Conservation (phyloP, 2,113 vertebrate species). For the Chaetops frenatus region DNA sequence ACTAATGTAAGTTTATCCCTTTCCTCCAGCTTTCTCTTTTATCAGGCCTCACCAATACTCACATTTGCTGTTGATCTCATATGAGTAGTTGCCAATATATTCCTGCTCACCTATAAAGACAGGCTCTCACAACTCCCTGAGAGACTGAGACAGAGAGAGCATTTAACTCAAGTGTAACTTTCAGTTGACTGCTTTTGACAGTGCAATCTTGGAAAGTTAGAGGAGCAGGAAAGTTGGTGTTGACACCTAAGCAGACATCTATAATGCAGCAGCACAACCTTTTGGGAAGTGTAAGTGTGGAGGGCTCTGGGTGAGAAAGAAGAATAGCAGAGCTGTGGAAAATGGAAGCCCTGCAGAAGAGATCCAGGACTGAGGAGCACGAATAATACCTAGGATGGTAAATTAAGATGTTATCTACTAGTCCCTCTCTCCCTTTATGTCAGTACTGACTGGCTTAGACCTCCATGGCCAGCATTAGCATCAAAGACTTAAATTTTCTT, state of each 20-base stretch:
- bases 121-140: neutral
- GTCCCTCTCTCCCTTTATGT: neutral
- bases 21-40: neutral
- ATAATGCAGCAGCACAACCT: neutral
- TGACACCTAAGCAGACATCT: neutral
- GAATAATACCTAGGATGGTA: neutral
- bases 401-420: neutral
- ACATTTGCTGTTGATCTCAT: neutral
- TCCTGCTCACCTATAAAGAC: neutral
- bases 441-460: neutral
- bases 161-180: neutral
- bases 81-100: neutral
- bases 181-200: neutral
- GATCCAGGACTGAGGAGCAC: neutral
- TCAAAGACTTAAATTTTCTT: neutral
- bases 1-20: neutral
- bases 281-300: accelerated
- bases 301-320: neutral
- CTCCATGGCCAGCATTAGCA: neutral
- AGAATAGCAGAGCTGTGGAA: neutral
- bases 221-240: neutral
- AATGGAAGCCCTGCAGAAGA: neutral
- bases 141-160: neutral
- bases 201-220: neutral
- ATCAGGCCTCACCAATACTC: neutral